Percentiles rank a stretch among this genome's conserved stretches.
phyloP scores from a whole-genome alignment of 2,797 vertebrate species.

The Rhynchonycteris naso region DNA sequence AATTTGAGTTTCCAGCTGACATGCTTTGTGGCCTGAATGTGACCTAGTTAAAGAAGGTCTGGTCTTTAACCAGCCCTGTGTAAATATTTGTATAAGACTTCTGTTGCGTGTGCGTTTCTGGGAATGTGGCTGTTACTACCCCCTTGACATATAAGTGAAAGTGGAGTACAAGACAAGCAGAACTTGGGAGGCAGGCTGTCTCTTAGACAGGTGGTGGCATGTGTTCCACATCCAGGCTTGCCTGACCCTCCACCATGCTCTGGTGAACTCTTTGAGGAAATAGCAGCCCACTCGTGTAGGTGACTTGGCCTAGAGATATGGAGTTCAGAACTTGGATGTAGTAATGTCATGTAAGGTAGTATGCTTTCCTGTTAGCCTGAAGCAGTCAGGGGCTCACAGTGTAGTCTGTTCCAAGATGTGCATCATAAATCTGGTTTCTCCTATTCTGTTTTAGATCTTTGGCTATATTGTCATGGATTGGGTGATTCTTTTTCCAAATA shows the following conservation, averaged over 20 bases:
- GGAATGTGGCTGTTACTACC: not conserved
- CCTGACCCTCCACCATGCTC: not conserved
- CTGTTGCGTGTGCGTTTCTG: constrained; percentile 48
- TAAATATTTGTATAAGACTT: constrained; percentile 78
- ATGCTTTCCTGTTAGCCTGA: not conserved
- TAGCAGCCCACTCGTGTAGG: not conserved
- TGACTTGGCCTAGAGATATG: not conserved
- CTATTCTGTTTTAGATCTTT: not conserved
- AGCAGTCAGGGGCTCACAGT: not conserved
- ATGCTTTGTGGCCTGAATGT: constrained; percentile 53
- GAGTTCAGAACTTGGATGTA: not conserved
- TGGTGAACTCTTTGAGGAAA: not conserved
- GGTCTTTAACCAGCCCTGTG: constrained; percentile 55
- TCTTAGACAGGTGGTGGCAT: not conserved
- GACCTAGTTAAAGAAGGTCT: constrained; percentile 60
- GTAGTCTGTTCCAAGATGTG: accelerated
- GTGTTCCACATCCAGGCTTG: not conserved
- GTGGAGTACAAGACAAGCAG: not conserved
- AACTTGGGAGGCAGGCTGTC: not conserved
- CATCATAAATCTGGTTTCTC: not conserved
- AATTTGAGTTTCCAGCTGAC: constrained; percentile 66
- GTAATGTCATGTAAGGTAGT: not conserved
- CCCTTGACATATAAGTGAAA: constrained; percentile 24
- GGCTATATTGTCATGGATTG: not conserved
- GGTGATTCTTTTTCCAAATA: not conserved